Conservation (phyloP, 2,113 vertebrate species). For the Anhinga anhinga region DNA sequence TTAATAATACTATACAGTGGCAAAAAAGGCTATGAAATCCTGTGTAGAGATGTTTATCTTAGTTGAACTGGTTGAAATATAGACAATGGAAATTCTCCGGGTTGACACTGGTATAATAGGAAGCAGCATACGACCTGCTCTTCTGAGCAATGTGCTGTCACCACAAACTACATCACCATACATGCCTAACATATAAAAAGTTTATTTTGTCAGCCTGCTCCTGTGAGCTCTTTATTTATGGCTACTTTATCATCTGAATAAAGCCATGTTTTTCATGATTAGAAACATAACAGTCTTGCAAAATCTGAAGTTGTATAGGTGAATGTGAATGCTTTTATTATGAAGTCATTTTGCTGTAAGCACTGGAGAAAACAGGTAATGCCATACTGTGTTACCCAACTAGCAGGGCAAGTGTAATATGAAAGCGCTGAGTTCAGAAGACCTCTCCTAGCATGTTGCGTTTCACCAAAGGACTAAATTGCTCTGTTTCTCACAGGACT, state of each 20-base stretch:
- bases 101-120: constrained; percentile 5
- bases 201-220: constrained; percentile 38
- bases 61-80: constrained; percentile 37
- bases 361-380: background rate
- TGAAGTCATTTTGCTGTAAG: background rate
- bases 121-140: constrained; percentile 22
- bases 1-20: background rate
- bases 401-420: background rate
- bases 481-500: background rate
- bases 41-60: constrained; percentile 33
- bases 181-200: constrained; percentile 9
- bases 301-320: background rate
- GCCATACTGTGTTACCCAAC: background rate
- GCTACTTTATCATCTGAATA: constrained; percentile 15
- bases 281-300: background rate
- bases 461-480: background rate
- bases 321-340: background rate
- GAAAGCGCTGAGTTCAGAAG: background rate
- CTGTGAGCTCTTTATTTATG: constrained; percentile 3
- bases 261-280: constrained; percentile 11
- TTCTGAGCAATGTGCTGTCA: constrained; percentile 53
- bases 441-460: rapidly evolving
- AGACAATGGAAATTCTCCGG: constrained; percentile 28
- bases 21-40: constrained; percentile 10
- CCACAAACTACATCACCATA: constrained; percentile 26